These are phyloP conservation scores for Erebia ligea DNA, from an alignment of 2,888 invertebrate genomes.

Conservation along the genomic window DNA sequence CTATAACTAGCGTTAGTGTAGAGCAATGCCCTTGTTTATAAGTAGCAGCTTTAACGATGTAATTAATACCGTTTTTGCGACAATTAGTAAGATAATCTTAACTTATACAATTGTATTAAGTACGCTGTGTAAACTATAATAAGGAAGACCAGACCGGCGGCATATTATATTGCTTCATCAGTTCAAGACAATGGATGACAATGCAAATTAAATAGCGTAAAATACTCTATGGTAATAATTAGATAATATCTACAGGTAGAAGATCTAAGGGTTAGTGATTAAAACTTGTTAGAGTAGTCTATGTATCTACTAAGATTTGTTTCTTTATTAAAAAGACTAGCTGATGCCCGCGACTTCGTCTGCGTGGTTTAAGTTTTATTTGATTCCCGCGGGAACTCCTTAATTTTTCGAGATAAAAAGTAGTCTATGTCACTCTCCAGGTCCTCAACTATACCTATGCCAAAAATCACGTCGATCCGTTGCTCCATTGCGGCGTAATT, in stretches of 20 bases:
- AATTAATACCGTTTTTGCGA: constrained; percentile 19
- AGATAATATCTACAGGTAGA: not conserved
- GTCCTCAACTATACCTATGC: too few relatives aligned
- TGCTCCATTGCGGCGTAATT: too few relatives aligned
- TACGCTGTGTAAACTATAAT: constrained; percentile 28
- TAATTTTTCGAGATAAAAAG: too few relatives aligned
- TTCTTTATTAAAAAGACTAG: too few relatives aligned
- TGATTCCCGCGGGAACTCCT: too few relatives aligned
- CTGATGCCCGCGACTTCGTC: too few relatives aligned
- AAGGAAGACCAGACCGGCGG: constrained; percentile 32
- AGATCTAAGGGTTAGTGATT: too few relatives aligned
- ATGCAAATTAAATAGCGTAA: constrained; percentile 26
- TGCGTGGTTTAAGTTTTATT: too few relatives aligned
- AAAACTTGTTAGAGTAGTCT: too few relatives aligned
- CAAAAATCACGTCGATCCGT: too few relatives aligned
- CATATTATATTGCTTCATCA: constrained; percentile 34
- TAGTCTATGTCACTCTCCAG: too few relatives aligned
- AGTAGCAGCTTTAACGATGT: constrained; percentile 1
- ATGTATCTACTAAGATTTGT: too few relatives aligned
- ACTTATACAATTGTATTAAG: constrained; percentile 33
- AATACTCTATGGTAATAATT: not conserved
- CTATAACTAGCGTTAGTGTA: not conserved
- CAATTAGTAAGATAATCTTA: constrained; percentile 26
- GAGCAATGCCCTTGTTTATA: constrained; percentile 9
- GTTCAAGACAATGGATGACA: constrained; percentile 30